Conservation (phyloP, 92 coral and sea anemone genomes). For the Porites rus region DNA sequence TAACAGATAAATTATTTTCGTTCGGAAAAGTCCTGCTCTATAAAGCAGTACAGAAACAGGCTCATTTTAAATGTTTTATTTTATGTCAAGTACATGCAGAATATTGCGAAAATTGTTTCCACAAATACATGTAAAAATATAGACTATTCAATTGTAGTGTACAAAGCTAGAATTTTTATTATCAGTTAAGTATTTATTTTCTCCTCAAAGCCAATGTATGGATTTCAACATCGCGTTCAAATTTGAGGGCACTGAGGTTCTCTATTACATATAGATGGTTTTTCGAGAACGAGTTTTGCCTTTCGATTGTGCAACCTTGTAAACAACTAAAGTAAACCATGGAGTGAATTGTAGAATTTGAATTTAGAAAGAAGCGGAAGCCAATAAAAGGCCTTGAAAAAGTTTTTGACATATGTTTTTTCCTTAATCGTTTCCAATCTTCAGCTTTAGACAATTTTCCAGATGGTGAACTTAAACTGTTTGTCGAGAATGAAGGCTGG, state of each 20-base stretch:
- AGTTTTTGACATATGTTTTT: not conserved
- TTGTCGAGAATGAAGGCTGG: too few relatives aligned
- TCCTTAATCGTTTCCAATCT: too few relatives aligned
- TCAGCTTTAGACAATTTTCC: not conserved
- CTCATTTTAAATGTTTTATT: conserved; percentile 1
- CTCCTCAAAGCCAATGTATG: not conserved
- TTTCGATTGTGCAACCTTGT: conserved; percentile 24
- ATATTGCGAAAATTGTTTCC: conserved; percentile 29
- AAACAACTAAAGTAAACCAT: conserved; percentile 8
- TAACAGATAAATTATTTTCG: not conserved
- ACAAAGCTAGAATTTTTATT: not conserved
- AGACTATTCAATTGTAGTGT: conserved; percentile 23
- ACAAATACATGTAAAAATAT: conserved; percentile 16
- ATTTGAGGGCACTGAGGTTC: not conserved
- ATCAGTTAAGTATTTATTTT: conserved; percentile 26
- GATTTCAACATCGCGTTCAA: conserved; percentile 15
- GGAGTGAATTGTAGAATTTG: not conserved
- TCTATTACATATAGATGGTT: not conserved
- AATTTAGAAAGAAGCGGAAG: not conserved
- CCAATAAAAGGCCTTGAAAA: not conserved
- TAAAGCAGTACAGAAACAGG: not conserved
- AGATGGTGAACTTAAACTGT: too few relatives aligned
- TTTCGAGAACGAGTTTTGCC: conserved; percentile 3
- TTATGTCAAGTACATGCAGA: conserved; percentile 2
- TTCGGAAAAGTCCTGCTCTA: not conserved